These are phyloP conservation scores for Piaya cayana DNA, from an alignment of 2,113 vertebrate genomes.

Conservation along the genomic window DNA sequence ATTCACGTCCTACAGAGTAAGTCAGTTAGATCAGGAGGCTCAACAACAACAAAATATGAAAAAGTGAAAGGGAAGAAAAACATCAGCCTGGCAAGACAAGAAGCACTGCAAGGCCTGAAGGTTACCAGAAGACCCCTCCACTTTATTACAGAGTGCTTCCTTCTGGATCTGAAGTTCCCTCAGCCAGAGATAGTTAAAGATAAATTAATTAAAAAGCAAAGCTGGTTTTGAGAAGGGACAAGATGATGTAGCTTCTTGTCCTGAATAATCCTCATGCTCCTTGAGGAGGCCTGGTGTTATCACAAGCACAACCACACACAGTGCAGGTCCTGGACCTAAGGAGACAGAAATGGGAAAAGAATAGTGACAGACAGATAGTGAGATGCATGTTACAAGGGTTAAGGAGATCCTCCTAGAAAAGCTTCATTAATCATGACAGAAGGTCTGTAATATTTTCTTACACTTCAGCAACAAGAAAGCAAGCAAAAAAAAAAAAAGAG, in stretches of 20 bases:
- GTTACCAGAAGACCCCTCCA: background rate
- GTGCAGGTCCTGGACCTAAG: constrained; percentile 64
- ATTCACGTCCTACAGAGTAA: background rate
- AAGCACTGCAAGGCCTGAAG: background rate
- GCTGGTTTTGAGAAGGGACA: constrained; percentile 47
- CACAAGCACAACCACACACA: constrained; percentile 45
- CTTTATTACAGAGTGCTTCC: background rate
- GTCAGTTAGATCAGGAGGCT: background rate
- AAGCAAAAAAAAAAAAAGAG: background rate
- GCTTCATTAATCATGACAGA: constrained; percentile 36
- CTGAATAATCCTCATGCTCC: constrained; percentile 35
- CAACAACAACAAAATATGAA: constrained; percentile 15
- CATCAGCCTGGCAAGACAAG: background rate
- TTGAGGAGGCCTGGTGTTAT: constrained; percentile 47
- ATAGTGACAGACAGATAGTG: constrained; percentile 48
- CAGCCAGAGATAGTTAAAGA: background rate
- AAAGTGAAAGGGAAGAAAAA: constrained; percentile 1
- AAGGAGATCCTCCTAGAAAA: constrained; percentile 44
- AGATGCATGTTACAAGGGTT: constrained; percentile 28
- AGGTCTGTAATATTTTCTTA: constrained; percentile 39
- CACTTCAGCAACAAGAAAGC: constrained; percentile 43
- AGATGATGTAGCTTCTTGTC: constrained; percentile 45
- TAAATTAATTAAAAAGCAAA: constrained; percentile 54
- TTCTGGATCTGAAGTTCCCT: background rate
- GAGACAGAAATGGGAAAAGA: constrained; percentile 70